A percentile compares a stretch with the other conserved stretches of the same genome.
Evolutionary conservation across 2,797 vertebrate genomes (phyloP).

Genomic region (Microctenopoma lineatum): DNA sequence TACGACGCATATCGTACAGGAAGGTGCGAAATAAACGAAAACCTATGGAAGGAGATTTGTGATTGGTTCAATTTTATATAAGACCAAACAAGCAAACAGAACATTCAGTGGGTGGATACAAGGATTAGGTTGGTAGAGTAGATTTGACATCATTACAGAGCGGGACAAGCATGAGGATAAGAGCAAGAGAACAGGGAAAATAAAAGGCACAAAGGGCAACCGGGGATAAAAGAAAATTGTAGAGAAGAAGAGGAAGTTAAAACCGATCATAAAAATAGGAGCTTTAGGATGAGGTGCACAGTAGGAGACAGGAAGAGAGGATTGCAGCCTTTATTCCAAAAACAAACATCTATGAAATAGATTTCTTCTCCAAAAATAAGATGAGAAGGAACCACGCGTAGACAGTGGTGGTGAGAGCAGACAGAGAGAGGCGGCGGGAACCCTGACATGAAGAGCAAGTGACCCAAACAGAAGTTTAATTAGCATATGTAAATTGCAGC

Average conservation of each 20-base stretch:
- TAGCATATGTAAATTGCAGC: constrained; percentile 74
- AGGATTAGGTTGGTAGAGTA: constrained; percentile 1
- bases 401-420: constrained; percentile 9
- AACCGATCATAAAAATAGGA: constrained; percentile 32
- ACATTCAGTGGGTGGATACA: background rate
- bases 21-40: background rate
- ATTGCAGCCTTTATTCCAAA: background rate
- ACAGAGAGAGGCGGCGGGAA: constrained; percentile 39
- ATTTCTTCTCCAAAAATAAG: constrained; percentile 20
- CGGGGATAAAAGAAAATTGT: constrained; percentile 44
- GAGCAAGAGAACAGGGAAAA: constrained; percentile 1
- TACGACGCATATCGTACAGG: no score
- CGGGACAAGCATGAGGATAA: constrained; percentile 4
- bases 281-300: constrained; percentile 32
- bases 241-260: constrained; percentile 27
- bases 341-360: constrained; percentile 20
- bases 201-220: constrained; percentile 26
- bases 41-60: background rate
- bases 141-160: constrained; percentile 42
- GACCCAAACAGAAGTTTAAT: constrained; percentile 74
- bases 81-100: constrained; percentile 11
- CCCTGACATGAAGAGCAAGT: constrained; percentile 62
- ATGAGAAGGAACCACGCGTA: background rate
- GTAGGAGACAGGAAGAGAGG: background rate
- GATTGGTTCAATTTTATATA: background rate